Base-by-base conservation (phyloP, 2,113 vertebrate species). In the Nothoprocta perdicaria region DNA sequence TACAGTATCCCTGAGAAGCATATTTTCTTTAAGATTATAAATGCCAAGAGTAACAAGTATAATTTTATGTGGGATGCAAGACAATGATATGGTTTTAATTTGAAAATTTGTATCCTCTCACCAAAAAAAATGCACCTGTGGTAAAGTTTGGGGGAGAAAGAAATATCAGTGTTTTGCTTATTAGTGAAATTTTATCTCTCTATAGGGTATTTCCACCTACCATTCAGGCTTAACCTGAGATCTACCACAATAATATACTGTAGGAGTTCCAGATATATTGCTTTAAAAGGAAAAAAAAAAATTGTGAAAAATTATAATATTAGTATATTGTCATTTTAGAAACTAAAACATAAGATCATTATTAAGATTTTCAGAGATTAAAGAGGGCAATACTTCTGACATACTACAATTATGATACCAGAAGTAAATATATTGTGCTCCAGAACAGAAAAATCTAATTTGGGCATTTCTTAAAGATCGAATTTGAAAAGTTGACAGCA, bases 91-190 rank as follows among this genome's bases (percentile, higher is more conserved):
- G 84, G 26, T 77, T 94, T 92, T 80, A 87, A 85, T 93, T 91
- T 90, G 33, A 17, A 82, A 72, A 35, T 67, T 57, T 43, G 17
- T 61, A 48, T 82, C 88, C 35, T 62, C 5, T 85, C 66, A 83
- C 87, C 89, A 60, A 90, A 46, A 95, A 46, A 95, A 95, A 94
- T 80, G 27, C 73, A 95, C 65, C 83, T 92, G 85, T 61, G 88
- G 43, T 61, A 91, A 86, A 57, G 12, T 4, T 83, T 91, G 74
- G 27, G 3, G 1, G 33, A 13, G 33, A 90, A 92, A 89, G 23
- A 78, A 77, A 74, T 31, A 58, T 50, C 68, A 72, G 26, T 50
- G 46, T 89, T 90, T 92, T 84, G 68, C 65, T 67, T 74, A 71
- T 85, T 83, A 85, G 68, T 92, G 86, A 92, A 94, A 95, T 46